phyloP scores from a whole-genome alignment of 92 coral and sea anemone species.

The Actinostola sp. region DNA sequence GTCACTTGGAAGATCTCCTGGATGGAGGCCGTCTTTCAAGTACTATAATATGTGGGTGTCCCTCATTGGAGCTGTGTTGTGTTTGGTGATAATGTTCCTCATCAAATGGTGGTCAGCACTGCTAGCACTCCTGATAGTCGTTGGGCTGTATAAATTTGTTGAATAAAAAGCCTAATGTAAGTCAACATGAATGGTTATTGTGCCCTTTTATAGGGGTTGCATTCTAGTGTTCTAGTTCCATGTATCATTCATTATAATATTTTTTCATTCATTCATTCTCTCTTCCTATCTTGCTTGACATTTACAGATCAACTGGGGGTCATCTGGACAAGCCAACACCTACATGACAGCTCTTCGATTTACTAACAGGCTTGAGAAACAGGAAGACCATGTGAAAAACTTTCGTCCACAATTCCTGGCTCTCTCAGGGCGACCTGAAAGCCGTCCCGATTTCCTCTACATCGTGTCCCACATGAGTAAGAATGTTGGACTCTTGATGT shows the following conservation, averaged over 20 bases:
- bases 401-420: conserved; percentile 97
- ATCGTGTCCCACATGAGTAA: conserved; percentile 90
- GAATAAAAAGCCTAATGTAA: conserved; percentile 94
- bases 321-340: conserved; percentile 92
- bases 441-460: conserved; percentile 61
- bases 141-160: conserved; percentile 82
- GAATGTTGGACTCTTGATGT: conserved; percentile 91
- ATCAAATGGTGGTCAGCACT: conserved; percentile 99
- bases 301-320: conserved; percentile 68
- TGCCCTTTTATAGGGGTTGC: too few relatives aligned
- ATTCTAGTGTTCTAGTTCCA: background rate
- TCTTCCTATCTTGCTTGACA: background rate
- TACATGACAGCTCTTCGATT: conserved; percentile 84
- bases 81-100: conserved; percentile 96
- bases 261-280: background rate
- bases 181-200: background rate
- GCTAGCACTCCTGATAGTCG: conserved; percentile 78
- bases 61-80: conserved; percentile 84
- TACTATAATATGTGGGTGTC: conserved; percentile 93
- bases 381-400: conserved; percentile 96
- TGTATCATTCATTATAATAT: background rate
- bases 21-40: conserved; percentile 93
- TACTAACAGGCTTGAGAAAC: conserved; percentile 69
- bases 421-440: conserved; percentile 75
- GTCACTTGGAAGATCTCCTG: conserved; percentile 94